These are phyloP conservation scores for Eristalinus aeneus DNA, from an alignment of 2,888 invertebrate genomes.

Conservation along the genomic window DNA sequence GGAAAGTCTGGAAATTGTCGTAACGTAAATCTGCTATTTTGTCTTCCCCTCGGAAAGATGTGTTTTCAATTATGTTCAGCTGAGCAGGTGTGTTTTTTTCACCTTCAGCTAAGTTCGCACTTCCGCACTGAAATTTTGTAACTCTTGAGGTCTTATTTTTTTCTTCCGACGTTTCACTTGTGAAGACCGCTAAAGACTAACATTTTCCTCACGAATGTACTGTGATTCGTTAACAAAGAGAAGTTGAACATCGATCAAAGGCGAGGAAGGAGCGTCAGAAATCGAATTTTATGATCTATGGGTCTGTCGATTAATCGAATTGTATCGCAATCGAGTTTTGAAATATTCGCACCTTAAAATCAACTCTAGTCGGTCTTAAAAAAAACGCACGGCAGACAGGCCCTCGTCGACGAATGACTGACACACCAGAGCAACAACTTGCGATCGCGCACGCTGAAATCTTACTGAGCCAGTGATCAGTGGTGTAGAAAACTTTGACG, in stretches of 20 bases:
- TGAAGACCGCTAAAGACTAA: slow-evolving; percentile 4
- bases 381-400: slow-evolving; percentile 37
- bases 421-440: slow-evolving; percentile 34
- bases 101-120: slow-evolving; percentile 35
- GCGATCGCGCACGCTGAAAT: slow-evolving; percentile 58
- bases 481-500: slow-evolving; percentile 43
- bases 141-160: not conserved
- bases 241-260: slow-evolving; percentile 20
- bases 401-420: not conserved
- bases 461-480: slow-evolving; percentile 51
- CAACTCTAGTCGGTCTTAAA: slow-evolving; percentile 19
- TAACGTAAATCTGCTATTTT: slow-evolving; percentile 19
- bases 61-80: slow-evolving; percentile 50
- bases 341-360: slow-evolving; percentile 52
- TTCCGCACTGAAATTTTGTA: slow-evolving; percentile 43
- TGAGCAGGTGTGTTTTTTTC: slow-evolving; percentile 31
- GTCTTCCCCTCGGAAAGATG: slow-evolving; percentile 29
- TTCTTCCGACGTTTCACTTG: slow-evolving; percentile 10
- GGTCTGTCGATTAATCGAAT: not conserved
- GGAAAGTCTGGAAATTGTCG: slow-evolving; percentile 36
- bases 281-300: not conserved
- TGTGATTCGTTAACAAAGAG: slow-evolving; percentile 41
- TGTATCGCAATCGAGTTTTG: slow-evolving; percentile 65
- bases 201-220: slow-evolving; percentile 30
- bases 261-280: not conserved